phyloP scores from a whole-genome alignment of 2,797 vertebrate genomes.

The Harpia harpyja region DNA sequence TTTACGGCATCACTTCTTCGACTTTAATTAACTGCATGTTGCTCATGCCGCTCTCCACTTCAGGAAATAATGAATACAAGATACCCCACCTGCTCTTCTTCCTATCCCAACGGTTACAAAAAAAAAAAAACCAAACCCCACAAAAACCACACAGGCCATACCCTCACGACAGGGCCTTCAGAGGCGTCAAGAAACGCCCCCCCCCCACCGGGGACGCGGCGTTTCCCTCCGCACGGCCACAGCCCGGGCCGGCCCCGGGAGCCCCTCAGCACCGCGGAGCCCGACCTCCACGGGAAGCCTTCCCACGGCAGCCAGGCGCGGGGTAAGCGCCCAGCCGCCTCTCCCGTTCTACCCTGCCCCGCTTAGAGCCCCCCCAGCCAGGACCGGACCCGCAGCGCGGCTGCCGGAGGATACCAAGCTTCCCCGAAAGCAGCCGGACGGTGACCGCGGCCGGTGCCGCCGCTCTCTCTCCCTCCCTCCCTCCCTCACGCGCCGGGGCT shows the following conservation, averaged over 20 bases:
- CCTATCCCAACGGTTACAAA: accelerated
- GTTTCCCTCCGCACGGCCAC: background rate
- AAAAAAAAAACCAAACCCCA: too few species aligned
- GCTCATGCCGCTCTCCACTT: background rate
- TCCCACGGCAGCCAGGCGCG: too few species aligned
- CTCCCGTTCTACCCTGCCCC: background rate
- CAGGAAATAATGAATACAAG: background rate
- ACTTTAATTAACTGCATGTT: background rate
- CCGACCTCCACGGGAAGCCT: background rate
- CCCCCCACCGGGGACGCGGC: too few species aligned
- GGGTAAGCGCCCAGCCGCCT: background rate
- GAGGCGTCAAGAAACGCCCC: too few species aligned
- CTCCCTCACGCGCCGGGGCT: background rate
- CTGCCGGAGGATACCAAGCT: background rate
- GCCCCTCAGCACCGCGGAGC: background rate
- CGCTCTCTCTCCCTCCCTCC: background rate
- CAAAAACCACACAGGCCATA: background rate
- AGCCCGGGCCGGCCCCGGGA: background rate
- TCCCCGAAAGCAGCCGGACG: background rate
- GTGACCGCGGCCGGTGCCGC: too few species aligned
- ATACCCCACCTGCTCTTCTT: background rate
- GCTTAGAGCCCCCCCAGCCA: background rate
- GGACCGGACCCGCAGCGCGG: background rate
- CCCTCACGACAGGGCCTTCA: background rate
- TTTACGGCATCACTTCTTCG: background rate